Evolutionary conservation across 2,888 invertebrate genomes (phyloP).

Genomic region (Adineta ricciae): DNA sequence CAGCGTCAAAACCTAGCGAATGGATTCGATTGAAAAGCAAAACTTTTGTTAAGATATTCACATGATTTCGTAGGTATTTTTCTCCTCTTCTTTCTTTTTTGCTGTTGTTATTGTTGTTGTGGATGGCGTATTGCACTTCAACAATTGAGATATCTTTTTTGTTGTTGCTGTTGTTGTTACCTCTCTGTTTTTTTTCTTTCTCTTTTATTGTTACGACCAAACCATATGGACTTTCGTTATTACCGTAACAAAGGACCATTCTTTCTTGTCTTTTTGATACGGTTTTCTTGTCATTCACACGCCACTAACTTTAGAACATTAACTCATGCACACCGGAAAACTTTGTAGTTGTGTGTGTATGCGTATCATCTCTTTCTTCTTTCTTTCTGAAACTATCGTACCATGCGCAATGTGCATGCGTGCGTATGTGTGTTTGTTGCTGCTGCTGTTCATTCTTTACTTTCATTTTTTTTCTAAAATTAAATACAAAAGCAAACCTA

Average conservation of each 20-base stretch:
- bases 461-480: background rate
- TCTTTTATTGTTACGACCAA: background rate
- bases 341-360: background rate
- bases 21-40: background rate
- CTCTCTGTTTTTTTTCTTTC: background rate
- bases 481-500: background rate
- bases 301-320: conserved; percentile 9
- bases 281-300: conserved; percentile 5
- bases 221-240: background rate
- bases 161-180: background rate
- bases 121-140: conserved; percentile 2
- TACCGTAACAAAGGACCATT: background rate
- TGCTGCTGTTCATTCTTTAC: background rate
- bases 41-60: background rate
- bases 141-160: conserved; percentile 15
- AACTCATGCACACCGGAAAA: background rate
- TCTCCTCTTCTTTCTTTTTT: background rate
- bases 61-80: background rate
- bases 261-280: background rate
- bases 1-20: background rate
- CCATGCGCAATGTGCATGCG: no score
- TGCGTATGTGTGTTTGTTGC: background rate
- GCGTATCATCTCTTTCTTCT: no score
- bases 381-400: no score
- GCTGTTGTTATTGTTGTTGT: conserved; percentile 13